Base-by-base conservation (phyloP, 2,888 invertebrate genomes). In the Neocrepidodera transversa region DNA sequence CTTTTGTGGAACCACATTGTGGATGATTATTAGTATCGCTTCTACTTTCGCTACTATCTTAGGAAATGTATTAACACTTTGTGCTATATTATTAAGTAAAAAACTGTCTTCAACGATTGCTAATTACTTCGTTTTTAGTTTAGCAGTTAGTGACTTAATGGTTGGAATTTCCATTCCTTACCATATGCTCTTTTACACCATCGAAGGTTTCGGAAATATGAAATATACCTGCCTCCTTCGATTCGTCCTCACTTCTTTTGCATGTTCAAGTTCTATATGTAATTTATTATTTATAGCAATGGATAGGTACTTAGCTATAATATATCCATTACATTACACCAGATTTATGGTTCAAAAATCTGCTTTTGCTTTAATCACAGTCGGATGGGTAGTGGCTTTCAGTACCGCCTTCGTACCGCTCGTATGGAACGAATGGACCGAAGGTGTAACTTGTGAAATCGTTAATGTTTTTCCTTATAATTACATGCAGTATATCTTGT, bases 221-320 rank as follows among this genome's bases (percentile, higher is more conserved):
- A 85, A 87, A 68, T 82, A 81, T 72, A 84, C 86, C 16, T 92
- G 92, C 71, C 76, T 92, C 45, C 80, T 89, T 74, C 81, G 89
- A 68, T 92, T 91, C 79, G 88, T 89, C 53, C 81, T 91, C 52
- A 87, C 90, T 65, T 86, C 87, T 67, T 83, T 91, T 73, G 90
- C 90, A 62, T 91, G 91, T 75, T 86, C 88, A 69, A 90, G 90
- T 48, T 92, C 91, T 67, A 88, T 92, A 71, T 86, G 87, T 80
- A 92, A 91, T 77, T 83, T 92, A 67, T 86, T 91, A 71, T 86
- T 88, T 48, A 91, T 92, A 66, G 92, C 92, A 23, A 83, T 89
- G 60, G 92, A 92, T 80, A 84, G 89, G 69, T 92, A 91, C 76
- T 85, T 91, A 68, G 91, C 91, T 0, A 89, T 92, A 69, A 85